Percentiles rank a stretch among this genome's conserved stretches.
phyloP scores from a whole-genome alignment of 2,797 vertebrate species.

The Triplophysa yarkandensis region DNA sequence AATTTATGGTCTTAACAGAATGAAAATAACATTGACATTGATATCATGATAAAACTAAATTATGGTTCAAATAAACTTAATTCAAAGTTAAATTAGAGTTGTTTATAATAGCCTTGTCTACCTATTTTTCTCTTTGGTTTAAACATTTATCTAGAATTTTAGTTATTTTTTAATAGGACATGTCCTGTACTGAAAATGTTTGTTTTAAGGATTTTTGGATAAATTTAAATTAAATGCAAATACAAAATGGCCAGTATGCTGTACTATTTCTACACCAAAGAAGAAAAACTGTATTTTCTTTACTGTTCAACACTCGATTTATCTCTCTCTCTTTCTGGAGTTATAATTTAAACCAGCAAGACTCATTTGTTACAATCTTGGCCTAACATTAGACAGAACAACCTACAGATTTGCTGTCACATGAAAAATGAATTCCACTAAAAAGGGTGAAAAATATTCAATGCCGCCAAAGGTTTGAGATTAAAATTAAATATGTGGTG shows the following conservation, averaged over 20 bases:
- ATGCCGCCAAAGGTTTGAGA: conserved; percentile 12
- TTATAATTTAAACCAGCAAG: conserved; percentile 12
- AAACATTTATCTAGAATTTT: too few species aligned
- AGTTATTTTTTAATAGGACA: too few species aligned
- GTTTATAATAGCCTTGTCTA: too few species aligned
- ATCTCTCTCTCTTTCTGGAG: neutral
- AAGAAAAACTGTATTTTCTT: neutral
- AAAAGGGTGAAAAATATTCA: conserved; percentile 8
- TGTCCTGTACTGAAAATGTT: too few species aligned
- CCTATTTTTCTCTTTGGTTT: too few species aligned
- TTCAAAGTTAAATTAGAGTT: too few species aligned
- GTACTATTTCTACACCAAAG: neutral
- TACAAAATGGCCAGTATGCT: neutral
- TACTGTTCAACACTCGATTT: neutral
- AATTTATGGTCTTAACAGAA: too few species aligned
- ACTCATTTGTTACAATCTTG: conserved; percentile 29
- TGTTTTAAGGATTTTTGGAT: neutral
- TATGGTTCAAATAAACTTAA: too few species aligned
- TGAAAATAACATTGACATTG: too few species aligned
- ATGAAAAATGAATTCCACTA: conserved; percentile 15
- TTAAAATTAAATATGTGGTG: conserved; percentile 15
- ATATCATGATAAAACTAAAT: too few species aligned
- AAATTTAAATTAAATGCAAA: neutral
- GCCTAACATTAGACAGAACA: conserved; percentile 19
- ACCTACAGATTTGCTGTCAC: conserved; percentile 28